Conservation (phyloP, 1,140 invertebrate species). For the Zaprionus lachaisei region DNA sequence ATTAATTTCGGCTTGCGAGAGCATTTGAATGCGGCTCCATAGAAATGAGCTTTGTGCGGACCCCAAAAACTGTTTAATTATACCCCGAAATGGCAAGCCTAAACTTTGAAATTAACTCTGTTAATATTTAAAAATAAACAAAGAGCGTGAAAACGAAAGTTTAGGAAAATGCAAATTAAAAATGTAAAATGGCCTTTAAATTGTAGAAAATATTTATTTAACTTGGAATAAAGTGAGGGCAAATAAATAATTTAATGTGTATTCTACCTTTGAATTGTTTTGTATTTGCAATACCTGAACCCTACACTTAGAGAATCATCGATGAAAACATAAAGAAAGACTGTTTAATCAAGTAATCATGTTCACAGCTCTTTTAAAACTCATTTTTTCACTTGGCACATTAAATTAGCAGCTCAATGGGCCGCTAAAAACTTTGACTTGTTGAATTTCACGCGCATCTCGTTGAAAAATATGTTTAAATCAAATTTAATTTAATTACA, state of each 20-base stretch:
- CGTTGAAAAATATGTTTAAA: constrained; percentile 35
- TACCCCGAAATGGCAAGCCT: background rate
- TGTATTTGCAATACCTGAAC: too few relatives aligned
- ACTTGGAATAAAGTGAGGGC: background rate
- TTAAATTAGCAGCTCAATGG: background rate
- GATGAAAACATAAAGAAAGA: too few relatives aligned
- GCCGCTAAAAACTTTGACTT: constrained; percentile 1
- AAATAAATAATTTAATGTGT: too few relatives aligned
- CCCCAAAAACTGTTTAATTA: constrained; percentile 4
- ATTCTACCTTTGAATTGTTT: too few relatives aligned
- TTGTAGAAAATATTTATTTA: background rate
- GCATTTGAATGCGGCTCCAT: constrained; percentile 20
- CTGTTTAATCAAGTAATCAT: background rate
- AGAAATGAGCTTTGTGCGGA: constrained; percentile 6
- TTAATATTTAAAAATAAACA: background rate
- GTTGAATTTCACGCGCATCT: background rate
- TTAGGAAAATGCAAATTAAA: background rate
- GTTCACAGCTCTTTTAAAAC: background rate
- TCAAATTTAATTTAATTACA: constrained; percentile 72
- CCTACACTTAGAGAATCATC: too few relatives aligned
- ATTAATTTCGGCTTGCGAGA: constrained; percentile 41
- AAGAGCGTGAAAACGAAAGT: background rate
- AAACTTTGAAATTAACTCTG: constrained; percentile 7
- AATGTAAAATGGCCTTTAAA: background rate
- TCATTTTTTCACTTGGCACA: background rate